These are phyloP conservation scores for Trichopoda pennipes DNA, from an alignment of 2,888 invertebrate genomes.

Conservation along the genomic window DNA sequence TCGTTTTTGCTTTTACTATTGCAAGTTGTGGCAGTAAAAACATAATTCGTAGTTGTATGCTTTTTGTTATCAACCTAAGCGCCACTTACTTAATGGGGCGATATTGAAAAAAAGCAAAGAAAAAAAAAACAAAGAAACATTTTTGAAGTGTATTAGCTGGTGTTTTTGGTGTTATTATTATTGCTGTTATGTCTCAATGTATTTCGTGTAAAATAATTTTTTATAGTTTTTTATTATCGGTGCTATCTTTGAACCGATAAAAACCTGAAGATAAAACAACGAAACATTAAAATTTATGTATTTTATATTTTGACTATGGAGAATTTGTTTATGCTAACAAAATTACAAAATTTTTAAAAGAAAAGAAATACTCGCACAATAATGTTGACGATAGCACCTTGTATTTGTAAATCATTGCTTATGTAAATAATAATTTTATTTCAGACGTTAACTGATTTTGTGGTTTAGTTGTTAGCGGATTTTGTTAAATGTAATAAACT, in stretches of 20 bases:
- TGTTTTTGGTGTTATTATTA: constrained; percentile 16
- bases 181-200: constrained; percentile 6
- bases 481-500: too few species aligned
- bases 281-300: not conserved
- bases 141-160: not conserved
- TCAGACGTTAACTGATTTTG: too few species aligned
- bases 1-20: not conserved
- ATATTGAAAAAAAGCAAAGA: constrained; percentile 43
- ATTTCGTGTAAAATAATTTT: constrained; percentile 73
- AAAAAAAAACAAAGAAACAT: not conserved
- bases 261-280: constrained; percentile 17
- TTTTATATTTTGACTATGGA: not conserved
- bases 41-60: constrained; percentile 51
- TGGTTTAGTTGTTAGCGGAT: too few species aligned
- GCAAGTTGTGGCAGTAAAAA: constrained; percentile 20
- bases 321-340: constrained; percentile 27
- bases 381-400: constrained; percentile 61
- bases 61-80: constrained; percentile 69
- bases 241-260: constrained; percentile 50
- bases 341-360: constrained; percentile 11
- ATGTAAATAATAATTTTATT: too few species aligned
- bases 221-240: constrained; percentile 77
- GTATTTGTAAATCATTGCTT: not conserved
- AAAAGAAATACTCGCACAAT: constrained; percentile 29
- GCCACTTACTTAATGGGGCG: constrained; percentile 77